phyloP scores from a whole-genome alignment of 1,140 invertebrate genomes.

The Drosophila sp. region DNA sequence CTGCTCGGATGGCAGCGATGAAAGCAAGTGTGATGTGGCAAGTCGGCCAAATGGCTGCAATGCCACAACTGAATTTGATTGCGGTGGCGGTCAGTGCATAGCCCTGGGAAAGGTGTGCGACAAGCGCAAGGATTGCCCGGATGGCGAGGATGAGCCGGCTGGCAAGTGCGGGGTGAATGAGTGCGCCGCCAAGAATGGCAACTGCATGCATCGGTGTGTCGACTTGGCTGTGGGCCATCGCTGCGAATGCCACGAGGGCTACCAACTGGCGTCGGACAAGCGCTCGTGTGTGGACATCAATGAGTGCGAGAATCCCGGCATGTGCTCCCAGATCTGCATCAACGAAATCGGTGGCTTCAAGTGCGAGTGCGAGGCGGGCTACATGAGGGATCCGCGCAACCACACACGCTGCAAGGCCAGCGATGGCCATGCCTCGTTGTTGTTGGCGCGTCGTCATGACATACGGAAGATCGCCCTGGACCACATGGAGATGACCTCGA shows the following conservation, averaged over 20 bases:
- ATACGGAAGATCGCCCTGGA: slow-evolving; percentile 95
- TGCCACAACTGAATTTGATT: slow-evolving; percentile 90
- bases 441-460: slow-evolving; percentile 93
- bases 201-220: slow-evolving; percentile 92
- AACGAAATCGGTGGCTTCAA: slow-evolving; percentile 96
- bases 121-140: slow-evolving; percentile 91
- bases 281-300: slow-evolving; percentile 94
- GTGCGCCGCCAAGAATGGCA: slow-evolving; percentile 91
- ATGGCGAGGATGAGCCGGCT: slow-evolving; percentile 91
- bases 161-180: slow-evolving; percentile 90
- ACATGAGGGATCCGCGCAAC: slow-evolving; percentile 92
- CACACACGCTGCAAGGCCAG: slow-evolving; percentile 93
- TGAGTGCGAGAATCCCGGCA: slow-evolving; percentile 94
- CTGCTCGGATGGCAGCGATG: slow-evolving; percentile 92
- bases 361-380: slow-evolving; percentile 94
- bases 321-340: slow-evolving; percentile 95
- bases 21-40: slow-evolving; percentile 87
- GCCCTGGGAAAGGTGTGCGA: slow-evolving; percentile 90
- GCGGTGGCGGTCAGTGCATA: slow-evolving; percentile 91
- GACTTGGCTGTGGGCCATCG: slow-evolving; percentile 90
- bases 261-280: slow-evolving; percentile 87
- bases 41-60: slow-evolving; percentile 84
- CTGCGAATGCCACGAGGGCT: slow-evolving; percentile 91
- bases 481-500: slow-evolving; percentile 94
- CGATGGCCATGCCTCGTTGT: slow-evolving; percentile 92